A percentile compares a stretch with the other conserved stretches of the same genome.
Conservation (phyloP, 2,888 invertebrate species). For the Stenotaenia linearis region DNA sequence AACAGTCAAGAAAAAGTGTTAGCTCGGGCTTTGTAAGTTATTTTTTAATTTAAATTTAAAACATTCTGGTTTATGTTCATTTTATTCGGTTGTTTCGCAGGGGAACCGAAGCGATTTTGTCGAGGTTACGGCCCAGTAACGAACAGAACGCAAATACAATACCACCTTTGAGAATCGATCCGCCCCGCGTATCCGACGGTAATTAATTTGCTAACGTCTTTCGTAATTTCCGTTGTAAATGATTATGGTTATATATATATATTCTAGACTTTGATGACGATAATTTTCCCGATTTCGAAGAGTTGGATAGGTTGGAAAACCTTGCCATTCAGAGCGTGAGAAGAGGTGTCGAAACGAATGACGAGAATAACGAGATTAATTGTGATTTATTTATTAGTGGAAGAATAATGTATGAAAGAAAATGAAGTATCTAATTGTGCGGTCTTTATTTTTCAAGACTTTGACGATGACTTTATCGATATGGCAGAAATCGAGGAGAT, state of each 20-base stretch:
- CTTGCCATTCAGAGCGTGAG: not conserved
- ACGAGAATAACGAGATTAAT: not conserved
- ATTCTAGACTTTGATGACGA: not conserved
- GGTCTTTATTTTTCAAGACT: not conserved
- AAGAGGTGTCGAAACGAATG: not conserved
- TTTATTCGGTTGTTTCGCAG: not conserved
- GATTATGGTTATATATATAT: too few species aligned
- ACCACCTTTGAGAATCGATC: too few species aligned
- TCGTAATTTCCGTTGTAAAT: not conserved
- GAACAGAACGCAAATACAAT: not conserved
- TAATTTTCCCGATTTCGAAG: not conserved
- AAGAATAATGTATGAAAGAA: too few species aligned
- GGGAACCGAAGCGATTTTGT: not conserved
- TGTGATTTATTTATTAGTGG: not conserved
- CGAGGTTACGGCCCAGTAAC: not conserved
- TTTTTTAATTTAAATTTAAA: not conserved
- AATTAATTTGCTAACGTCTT: not conserved
- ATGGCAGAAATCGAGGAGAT: not conserved
- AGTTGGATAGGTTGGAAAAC: not conserved
- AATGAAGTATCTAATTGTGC: too few species aligned
- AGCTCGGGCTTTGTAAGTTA: not conserved
- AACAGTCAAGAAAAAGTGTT: not conserved
- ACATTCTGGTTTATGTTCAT: not conserved
- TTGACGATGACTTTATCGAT: not conserved
- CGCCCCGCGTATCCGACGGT: too few species aligned